Conservation (phyloP, 2,113 vertebrate genomes). For the Arvicanthis niloticus region DNA sequence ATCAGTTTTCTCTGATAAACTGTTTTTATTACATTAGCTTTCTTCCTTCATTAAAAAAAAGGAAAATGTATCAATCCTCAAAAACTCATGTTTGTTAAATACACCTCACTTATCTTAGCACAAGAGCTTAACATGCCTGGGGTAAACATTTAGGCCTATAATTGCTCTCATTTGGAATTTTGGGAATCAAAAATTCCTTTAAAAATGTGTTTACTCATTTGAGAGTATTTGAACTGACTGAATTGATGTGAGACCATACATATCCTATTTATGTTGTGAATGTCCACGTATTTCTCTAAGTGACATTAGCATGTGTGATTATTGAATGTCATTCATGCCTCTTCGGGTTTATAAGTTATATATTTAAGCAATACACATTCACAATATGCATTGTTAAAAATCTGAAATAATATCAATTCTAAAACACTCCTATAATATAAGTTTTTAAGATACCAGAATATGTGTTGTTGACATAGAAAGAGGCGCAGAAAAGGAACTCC, state of each 20-base stretch:
- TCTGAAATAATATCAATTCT: constrained; percentile 7
- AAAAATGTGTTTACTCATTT: neutral
- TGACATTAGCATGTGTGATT: neutral
- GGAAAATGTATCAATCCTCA: neutral
- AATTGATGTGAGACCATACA: neutral
- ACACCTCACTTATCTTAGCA: neutral
- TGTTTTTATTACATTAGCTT: no score
- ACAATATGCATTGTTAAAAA: neutral
- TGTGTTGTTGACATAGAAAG: neutral
- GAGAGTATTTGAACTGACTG: neutral
- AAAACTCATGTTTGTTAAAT: neutral
- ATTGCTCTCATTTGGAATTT: neutral
- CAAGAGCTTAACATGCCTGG: neutral
- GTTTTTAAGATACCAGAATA: neutral
- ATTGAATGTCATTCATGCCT: neutral
- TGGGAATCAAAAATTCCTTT: neutral
- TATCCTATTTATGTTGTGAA: neutral
- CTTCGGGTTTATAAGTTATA: neutral
- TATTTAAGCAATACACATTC: neutral
- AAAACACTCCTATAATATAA: neutral
- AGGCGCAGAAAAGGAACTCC: no score
- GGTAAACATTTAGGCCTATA: neutral
- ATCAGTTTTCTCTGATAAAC: neutral
- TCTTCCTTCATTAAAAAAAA: neutral
- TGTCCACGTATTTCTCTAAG: neutral